These are phyloP conservation scores for Crax fasciolata DNA, from an alignment of 2,797 vertebrate genomes.

Conservation along the genomic window DNA sequence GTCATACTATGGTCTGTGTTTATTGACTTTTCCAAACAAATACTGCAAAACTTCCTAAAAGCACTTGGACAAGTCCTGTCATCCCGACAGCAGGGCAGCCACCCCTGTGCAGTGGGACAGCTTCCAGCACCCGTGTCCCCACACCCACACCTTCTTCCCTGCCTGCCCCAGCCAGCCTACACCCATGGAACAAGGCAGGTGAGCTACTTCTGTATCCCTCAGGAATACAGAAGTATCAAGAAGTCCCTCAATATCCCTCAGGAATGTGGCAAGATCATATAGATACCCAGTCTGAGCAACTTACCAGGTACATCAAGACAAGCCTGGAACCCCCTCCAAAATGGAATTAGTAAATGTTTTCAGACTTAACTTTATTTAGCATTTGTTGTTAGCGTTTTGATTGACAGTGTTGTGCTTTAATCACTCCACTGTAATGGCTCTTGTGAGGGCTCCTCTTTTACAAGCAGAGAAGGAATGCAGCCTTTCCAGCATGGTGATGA, in stretches of 20 bases:
- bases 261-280: constrained; percentile 11
- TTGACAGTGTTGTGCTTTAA: constrained; percentile 15
- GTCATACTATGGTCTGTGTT: not conserved
- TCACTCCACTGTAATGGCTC: not conserved
- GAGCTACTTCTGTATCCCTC: constrained; percentile 38
- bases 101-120: not conserved
- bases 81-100: not conserved
- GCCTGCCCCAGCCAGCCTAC: not conserved
- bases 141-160: not conserved
- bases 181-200: not conserved
- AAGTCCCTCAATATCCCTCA: too few species aligned
- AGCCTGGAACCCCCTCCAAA: not conserved
- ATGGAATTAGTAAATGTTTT: constrained; percentile 20
- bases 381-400: constrained; percentile 10
- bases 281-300: constrained; percentile 1
- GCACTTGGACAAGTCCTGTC: not conserved
- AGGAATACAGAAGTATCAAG: too few species aligned
- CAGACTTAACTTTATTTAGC: constrained; percentile 14
- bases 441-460: constrained; percentile 6
- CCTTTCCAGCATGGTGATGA: constrained; percentile 12
- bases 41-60: not conserved
- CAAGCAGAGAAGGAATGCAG: constrained; percentile 12
- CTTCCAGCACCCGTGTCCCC: not conserved
- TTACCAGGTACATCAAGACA: constrained; percentile 29
- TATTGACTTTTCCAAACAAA: not conserved